Conservation (phyloP, 2,888 invertebrate genomes). For the Clivina fossor region DNA sequence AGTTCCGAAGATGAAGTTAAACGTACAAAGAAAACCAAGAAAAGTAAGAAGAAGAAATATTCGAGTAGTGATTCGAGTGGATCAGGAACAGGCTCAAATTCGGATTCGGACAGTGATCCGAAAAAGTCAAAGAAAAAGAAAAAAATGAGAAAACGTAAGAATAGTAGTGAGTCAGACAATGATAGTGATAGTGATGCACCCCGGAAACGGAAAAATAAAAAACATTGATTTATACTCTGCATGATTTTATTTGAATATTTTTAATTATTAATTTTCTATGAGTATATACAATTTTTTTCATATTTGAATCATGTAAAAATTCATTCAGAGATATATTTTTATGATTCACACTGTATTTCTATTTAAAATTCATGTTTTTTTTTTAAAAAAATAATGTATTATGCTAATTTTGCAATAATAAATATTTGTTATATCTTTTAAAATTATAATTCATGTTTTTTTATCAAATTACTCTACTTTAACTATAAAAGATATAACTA, state of each 20-base stretch:
- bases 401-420: too few species aligned
- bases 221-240: background rate
- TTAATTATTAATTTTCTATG: slow-evolving; percentile 7
- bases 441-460: too few species aligned
- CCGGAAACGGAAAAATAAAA: slow-evolving; percentile 4
- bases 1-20: slow-evolving; percentile 46
- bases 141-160: slow-evolving; percentile 14
- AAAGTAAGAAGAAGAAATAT: slow-evolving; percentile 18
- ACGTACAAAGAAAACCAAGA: slow-evolving; percentile 38
- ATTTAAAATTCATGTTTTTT: too few species aligned
- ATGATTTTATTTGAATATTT: slow-evolving; percentile 3
- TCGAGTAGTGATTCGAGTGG: slow-evolving; percentile 32
- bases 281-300: background rate
- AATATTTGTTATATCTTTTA: too few species aligned
- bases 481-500: too few species aligned
- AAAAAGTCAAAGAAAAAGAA: slow-evolving; percentile 30
- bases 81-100: slow-evolving; percentile 34
- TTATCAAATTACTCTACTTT: too few species aligned
- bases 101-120: slow-evolving; percentile 18
- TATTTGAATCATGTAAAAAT: too few species aligned
- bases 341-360: too few species aligned
- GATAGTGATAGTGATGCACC: slow-evolving; percentile 25
- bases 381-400: too few species aligned
- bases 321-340: too few species aligned
- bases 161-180: slow-evolving; percentile 12